Percentiles rank a stretch among this genome's conserved stretches.
Evolutionary conservation across 2,888 invertebrate genomes (phyloP).

Genomic region (Euproctis similis): DNA sequence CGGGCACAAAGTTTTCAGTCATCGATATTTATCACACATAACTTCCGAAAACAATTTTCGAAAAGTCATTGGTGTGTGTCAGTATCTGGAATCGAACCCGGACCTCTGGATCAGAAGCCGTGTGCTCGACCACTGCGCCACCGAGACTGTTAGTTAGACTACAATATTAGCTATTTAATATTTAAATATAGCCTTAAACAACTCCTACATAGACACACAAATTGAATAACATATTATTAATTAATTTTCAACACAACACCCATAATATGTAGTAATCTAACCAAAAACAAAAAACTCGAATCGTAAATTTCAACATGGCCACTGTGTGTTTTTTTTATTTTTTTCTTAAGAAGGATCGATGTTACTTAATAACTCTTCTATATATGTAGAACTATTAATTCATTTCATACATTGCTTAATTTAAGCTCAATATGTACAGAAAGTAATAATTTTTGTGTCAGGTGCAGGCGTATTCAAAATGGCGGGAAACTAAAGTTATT

Average conservation of each 20-base stretch:
- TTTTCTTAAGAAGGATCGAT: constrained; percentile 12
- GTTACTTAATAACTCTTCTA: constrained; percentile 16
- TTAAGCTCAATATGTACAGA: not conserved
- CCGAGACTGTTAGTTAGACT: too few relatives aligned
- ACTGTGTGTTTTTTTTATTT: constrained; percentile 7
- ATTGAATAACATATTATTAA: not conserved
- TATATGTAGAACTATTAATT: constrained; percentile 12
- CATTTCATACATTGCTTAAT: constrained; percentile 3
- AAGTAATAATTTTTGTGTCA: not conserved
- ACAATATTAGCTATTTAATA: too few relatives aligned
- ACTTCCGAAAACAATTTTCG: too few relatives aligned
- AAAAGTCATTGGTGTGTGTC: too few relatives aligned
- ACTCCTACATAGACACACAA: too few relatives aligned
- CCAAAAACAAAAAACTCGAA: constrained; percentile 1
- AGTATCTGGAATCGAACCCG: too few relatives aligned
- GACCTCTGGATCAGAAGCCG: too few relatives aligned
- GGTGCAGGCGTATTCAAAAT: not conserved
- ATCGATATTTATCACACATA: too few relatives aligned
- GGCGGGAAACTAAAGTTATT: not conserved
- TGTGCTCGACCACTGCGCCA: too few relatives aligned
- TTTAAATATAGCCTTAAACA: too few relatives aligned
- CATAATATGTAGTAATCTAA: not conserved
- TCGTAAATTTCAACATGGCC: constrained; percentile 3
- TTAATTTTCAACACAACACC: constrained; percentile 1
- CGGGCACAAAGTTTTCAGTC: too few relatives aligned